Percentiles rank a stretch among this genome's conserved stretches.
These are phyloP conservation scores for Cephus pulcher DNA, from an alignment of 2,888 invertebrate genomes.

Conservation along the genomic window DNA sequence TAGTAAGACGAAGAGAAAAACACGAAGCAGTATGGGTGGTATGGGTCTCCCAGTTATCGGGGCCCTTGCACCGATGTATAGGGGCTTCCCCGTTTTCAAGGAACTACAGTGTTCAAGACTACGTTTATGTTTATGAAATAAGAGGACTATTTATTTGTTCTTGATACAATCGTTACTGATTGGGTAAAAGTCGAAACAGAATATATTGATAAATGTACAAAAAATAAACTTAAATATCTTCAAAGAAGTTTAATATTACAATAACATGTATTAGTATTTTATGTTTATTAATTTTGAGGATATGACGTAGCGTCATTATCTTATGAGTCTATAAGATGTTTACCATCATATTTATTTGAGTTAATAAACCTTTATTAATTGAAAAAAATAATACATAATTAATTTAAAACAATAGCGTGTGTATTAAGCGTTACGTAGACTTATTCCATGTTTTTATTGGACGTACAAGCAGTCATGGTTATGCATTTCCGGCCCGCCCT, in stretches of 20 bases:
- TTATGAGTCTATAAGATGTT: background rate
- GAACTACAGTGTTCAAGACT: background rate
- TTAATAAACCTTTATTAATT: background rate
- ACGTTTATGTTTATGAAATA: background rate
- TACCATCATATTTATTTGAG: background rate
- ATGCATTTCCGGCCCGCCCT: background rate
- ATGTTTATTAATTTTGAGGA: background rate
- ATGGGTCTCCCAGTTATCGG: background rate
- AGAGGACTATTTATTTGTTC: background rate
- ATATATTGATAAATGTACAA: background rate
- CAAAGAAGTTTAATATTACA: background rate
- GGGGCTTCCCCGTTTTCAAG: background rate
- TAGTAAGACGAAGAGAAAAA: no score
- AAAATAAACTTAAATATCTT: background rate
- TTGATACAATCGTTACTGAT: background rate
- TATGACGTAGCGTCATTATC: background rate
- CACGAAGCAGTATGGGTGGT: background rate
- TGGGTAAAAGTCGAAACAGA: no score
- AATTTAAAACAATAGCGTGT: background rate
- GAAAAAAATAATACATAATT: background rate
- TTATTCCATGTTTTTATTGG: background rate
- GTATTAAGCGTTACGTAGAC: background rate
- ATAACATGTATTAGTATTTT: background rate
- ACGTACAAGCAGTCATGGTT: background rate
- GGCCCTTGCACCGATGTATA: no score